Evolutionary conservation across 2,797 vertebrate genomes (phyloP), one percentile per base, ranked within the genome.

Genomic region (Amblyopsis hoosieri): DNA sequence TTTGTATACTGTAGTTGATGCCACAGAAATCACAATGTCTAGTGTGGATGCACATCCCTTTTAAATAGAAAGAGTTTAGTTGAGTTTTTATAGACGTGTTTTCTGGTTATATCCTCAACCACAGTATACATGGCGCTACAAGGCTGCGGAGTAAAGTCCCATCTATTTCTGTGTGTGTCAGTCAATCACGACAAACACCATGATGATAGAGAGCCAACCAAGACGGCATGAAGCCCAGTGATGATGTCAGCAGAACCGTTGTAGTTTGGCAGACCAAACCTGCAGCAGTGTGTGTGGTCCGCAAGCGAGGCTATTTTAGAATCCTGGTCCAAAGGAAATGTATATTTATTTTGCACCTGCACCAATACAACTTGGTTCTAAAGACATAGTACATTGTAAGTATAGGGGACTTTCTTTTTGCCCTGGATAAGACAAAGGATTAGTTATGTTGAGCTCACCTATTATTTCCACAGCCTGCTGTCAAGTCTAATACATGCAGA

Each of bases 271-370:
- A 57, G 57, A 37, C 49, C 9, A 23, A 57, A 51, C 62, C 45
- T 72, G 62, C 75, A 85, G 86, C 84, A 85, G 81, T 83, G 84
- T 90, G 88, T 80, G 88, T 80, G 81, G 73, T 82, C 82, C 66
- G 67, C 62, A 57, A 63, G 57, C 78, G 11, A 58, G 72, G 77
- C 81, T 90, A 85, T 87, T 90, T 85, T 78, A 68, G 59, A 85
- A 49, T 23, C 57, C 60, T 46, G 42, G 49, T 82, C 75, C 74
- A 81, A 82, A 73, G 67, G 67, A 84, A 79, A 78, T 76, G 76
- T 66, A 56, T 75, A 71, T 81, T 82, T 79, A 62, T 64, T 54
- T 69, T 77, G 74, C 80, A 86, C 78, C 78, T 89, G 71, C 74
- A 29, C 23, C 23, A 85, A 51, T 66, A 61, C 61, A 69, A 77